Evolutionary conservation across 2,113 vertebrate genomes (phyloP), one percentile per base, ranked within the genome.

Genomic region (Merops nubicus): DNA sequence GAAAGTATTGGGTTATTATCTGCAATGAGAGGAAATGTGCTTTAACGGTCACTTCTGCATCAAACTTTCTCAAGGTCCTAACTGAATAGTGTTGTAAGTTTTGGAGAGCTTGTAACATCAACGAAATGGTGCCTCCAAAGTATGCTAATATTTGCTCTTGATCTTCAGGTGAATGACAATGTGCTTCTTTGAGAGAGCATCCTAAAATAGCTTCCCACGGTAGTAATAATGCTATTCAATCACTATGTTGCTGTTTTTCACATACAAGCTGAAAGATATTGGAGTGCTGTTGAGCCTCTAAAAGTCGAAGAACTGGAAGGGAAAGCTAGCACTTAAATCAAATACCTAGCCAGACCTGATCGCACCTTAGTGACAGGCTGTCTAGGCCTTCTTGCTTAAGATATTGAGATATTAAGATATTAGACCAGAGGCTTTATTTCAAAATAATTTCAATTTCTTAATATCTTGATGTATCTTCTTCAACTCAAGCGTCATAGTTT

Each of bases 61-160:
- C 70, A 95, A 88, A 69, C 54, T 86, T 88, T 63, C 65, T 21
- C 63, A 59, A 93, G 96, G 67, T 60, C 83, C 69, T 65, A 86
- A 42, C 73, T 31, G 67, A 91, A 95, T 54, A 89, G 33, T 11
- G 29, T 59, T 73, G 23, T 14, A 78, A 67, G 45, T 82, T 96
- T 85, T 29, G 40, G n/a, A 93, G 29, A 92, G 45, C 50, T 88
- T 89, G 45, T 81, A 91, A 36, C 21, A 82, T 8, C 47, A 92
- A 95, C 63, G 45, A 82, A 95, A 73, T 74, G 86, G 34, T 74
- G 51, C 18, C 26, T 65, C n/a, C 63, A 40, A 81, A 56, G 26
- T 59, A 64, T 26, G 57, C 54, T 95, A 85, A 92, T 7, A 82
- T 88, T 89, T 76, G 19, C 65, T 67, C 60, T 94, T 89, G 72